phyloP scores from a whole-genome alignment of 2,797 vertebrate genomes.

The Sebastolobus altivelis region DNA sequence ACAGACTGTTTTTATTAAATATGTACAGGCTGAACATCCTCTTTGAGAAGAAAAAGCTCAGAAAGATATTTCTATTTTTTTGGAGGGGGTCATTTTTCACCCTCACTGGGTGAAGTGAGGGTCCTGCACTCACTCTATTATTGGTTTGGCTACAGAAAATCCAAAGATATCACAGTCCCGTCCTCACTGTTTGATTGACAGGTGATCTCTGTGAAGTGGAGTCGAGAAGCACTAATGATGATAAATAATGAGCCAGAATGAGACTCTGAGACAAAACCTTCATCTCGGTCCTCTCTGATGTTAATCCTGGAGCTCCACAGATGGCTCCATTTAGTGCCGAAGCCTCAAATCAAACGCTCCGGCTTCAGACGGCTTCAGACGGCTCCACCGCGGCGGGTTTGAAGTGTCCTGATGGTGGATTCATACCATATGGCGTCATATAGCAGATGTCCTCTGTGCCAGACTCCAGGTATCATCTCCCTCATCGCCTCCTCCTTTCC shows the following conservation, averaged over 20 bases:
- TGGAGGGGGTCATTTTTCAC: too few species aligned
- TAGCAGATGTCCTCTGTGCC: slow-evolving; percentile 19
- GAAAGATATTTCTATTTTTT: too few species aligned
- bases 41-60: too few species aligned
- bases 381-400: not conserved
- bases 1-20: not conserved
- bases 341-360: slow-evolving; percentile 8
- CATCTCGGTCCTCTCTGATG: not conserved
- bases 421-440: slow-evolving; percentile 12
- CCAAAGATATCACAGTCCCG: not conserved
- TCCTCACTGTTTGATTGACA: not conserved
- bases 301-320: slow-evolving; percentile 14
- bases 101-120: too few species aligned
- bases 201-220: not conserved
- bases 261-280: not conserved
- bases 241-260: not conserved
- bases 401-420: slow-evolving; percentile 16
- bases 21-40: not conserved
- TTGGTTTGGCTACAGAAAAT: not conserved
- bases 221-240: not conserved
- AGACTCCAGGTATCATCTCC: slow-evolving; percentile 4
- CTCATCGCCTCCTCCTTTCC: not conserved
- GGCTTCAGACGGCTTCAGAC: not conserved
- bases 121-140: not conserved
- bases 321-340: slow-evolving; percentile 14